These are phyloP conservation scores for Chaetorhynchus papuensis DNA, from an alignment of 2,113 vertebrate genomes.

Conservation along the genomic window DNA sequence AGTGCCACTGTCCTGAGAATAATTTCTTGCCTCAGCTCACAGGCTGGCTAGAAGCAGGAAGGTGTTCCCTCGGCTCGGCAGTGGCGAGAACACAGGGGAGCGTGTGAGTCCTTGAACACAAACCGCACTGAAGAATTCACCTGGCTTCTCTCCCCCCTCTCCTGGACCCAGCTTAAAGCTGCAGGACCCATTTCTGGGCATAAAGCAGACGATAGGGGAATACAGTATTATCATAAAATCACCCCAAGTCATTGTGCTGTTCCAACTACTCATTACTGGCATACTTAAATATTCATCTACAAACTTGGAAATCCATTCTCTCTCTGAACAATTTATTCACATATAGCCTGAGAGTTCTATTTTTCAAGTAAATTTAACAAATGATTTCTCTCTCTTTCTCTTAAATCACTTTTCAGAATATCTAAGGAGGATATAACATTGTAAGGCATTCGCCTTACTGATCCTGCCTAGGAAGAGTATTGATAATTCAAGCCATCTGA, in stretches of 20 bases:
- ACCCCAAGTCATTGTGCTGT: neutral
- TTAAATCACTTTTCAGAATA: slow-evolving; percentile 7
- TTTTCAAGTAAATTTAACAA: neutral
- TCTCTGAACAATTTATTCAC: slow-evolving; percentile 11
- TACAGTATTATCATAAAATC: no score
- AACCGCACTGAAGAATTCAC: no score
- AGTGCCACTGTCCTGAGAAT: no score
- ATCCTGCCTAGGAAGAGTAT: neutral
- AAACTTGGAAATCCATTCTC: slow-evolving; percentile 14
- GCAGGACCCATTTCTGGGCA: no score
- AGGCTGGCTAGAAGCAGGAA: no score
- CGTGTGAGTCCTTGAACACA: no score
- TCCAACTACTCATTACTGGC: neutral
- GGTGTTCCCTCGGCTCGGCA: no score
- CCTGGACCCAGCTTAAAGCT: no score
- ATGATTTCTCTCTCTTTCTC: neutral
- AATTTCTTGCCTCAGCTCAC: no score
- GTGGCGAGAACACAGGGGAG: no score
- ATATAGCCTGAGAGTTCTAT: neutral
- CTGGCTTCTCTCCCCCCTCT: no score
- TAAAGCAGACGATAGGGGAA: no score
- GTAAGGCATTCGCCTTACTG: neutral
- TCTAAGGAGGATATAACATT: neutral
- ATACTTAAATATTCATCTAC: neutral
- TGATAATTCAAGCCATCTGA: neutral